Conservation (phyloP, 2,797 vertebrate genomes). For the Ceyx erithaca region DNA sequence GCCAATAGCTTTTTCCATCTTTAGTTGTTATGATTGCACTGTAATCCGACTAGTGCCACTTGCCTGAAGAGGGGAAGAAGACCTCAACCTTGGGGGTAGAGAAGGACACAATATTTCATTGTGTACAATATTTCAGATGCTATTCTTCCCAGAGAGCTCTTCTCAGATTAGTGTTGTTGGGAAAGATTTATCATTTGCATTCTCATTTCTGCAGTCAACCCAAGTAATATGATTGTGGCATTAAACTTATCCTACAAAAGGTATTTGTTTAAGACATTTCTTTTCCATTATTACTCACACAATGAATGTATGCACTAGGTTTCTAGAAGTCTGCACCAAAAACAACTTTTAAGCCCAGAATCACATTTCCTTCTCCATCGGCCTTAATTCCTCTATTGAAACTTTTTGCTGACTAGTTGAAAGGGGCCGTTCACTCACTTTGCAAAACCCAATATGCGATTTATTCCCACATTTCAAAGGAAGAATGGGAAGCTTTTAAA, state of each 20-base stretch:
- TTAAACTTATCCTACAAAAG: conserved; percentile 68
- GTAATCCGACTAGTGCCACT: conserved; percentile 68
- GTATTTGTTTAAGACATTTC: conserved; percentile 61
- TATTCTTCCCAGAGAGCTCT: conserved; percentile 41
- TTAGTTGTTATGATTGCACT: conserved; percentile 57
- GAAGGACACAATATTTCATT: conserved; percentile 65
- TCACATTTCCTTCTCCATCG: conserved; percentile 49
- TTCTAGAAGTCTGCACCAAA: conserved; percentile 68
- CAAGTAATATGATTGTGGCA: conserved; percentile 59
- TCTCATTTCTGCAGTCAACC: conserved; percentile 55
- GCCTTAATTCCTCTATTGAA: conserved; percentile 68
- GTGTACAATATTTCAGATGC: conserved; percentile 50
- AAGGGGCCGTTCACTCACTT: conserved; percentile 63
- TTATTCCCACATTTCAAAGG: conserved; percentile 71
- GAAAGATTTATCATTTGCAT: conserved; percentile 56
- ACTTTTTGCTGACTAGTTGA: conserved; percentile 64
- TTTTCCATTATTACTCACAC: conserved; percentile 65
- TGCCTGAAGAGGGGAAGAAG: conserved; percentile 31
- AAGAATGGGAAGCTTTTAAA: conserved; percentile 70
- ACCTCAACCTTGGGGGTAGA: conserved; percentile 22
- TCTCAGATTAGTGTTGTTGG: conserved; percentile 59
- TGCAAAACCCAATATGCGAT: conserved; percentile 67
- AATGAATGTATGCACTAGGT: conserved; percentile 43
- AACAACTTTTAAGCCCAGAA: conserved; percentile 70
- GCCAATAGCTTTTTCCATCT: conserved; percentile 63